Conservation (phyloP, 1,140 invertebrate species). For the Orius insidiosus region DNA sequence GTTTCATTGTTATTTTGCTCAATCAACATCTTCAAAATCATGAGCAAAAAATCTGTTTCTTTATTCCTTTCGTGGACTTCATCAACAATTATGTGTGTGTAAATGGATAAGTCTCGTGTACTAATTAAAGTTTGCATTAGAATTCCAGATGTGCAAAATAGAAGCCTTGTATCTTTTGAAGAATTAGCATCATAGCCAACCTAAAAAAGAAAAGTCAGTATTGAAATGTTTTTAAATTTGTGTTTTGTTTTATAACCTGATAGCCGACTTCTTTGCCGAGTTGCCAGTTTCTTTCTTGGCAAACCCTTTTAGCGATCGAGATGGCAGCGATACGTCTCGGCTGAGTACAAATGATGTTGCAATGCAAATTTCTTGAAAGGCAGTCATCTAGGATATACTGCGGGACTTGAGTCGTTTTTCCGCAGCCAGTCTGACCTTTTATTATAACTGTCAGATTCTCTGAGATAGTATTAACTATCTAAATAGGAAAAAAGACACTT, state of each 20-base stretch:
- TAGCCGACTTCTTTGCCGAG: slow-evolving; percentile 68
- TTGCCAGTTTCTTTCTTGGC: slow-evolving; percentile 52
- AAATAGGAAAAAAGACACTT: no score
- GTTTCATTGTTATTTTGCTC: slow-evolving; percentile 34
- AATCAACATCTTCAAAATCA: slow-evolving; percentile 65
- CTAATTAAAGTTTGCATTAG: slow-evolving; percentile 40
- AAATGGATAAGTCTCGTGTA: slow-evolving; percentile 33
- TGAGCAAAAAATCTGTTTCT: slow-evolving; percentile 82
- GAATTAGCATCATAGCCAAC: slow-evolving; percentile 41
- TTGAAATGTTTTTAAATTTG: slow-evolving; percentile 2
- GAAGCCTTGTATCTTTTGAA: slow-evolving; percentile 54
- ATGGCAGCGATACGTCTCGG: slow-evolving; percentile 72
- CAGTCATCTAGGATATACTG: slow-evolving; percentile 71
- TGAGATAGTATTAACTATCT: no score
- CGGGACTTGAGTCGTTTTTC: slow-evolving; percentile 67
- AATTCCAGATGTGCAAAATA: slow-evolving; percentile 68
- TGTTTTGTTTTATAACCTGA: slow-evolving; percentile 33
- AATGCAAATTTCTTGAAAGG: slow-evolving; percentile 37
- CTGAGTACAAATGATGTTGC: slow-evolving; percentile 76
- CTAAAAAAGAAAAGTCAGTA: slow-evolving; percentile 26
- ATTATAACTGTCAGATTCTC: slow-evolving; percentile 55
- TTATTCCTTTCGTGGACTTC: slow-evolving; percentile 90
- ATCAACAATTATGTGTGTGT: slow-evolving; percentile 85
- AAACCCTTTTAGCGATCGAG: slow-evolving; percentile 59
- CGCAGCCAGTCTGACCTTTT: slow-evolving; percentile 71